These are phyloP conservation scores for Anadara kagoshimensis DNA, from an alignment of 1,140 invertebrate species.

Conservation along the genomic window DNA sequence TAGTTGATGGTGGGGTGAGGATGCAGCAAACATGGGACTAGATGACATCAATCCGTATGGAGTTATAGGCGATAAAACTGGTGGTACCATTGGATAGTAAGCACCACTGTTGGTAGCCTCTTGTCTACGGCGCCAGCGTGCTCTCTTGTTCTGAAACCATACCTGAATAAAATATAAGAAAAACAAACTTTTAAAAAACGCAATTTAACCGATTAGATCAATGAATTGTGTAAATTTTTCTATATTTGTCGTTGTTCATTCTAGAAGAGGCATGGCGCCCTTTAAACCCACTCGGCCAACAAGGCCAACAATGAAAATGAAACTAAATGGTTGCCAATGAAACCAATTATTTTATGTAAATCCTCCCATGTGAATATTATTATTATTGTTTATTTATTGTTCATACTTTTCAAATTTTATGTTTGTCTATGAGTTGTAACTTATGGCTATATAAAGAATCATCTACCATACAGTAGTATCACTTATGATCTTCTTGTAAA, in stretches of 20 bases:
- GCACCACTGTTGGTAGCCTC: slow-evolving; percentile 31
- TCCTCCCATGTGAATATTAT: no score
- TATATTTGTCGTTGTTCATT: not conserved
- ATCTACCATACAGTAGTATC: not conserved
- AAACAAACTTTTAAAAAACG: not conserved
- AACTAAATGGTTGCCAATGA: not conserved
- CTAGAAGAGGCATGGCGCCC: no score
- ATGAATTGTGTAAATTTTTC: not conserved
- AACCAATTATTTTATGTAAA: not conserved
- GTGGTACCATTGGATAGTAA: slow-evolving; percentile 16
- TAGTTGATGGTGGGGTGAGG: no score
- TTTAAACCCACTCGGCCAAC: no score
- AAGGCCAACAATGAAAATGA: not conserved
- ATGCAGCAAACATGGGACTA: no score
- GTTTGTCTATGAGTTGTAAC: not conserved
- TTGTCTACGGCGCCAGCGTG: slow-evolving; percentile 41
- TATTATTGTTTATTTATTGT: no score
- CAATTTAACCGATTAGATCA: no score
- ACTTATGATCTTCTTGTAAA: not conserved
- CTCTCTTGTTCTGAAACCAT: slow-evolving; percentile 53
- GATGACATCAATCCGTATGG: slow-evolving; percentile 25
- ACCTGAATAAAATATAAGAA: slow-evolving; percentile 33
- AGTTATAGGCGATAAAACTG: slow-evolving; percentile 36
- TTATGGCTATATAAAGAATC: not conserved
- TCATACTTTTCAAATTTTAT: no score